phyloP scores from a whole-genome alignment of 2,797 vertebrate genomes.

The Harpagifer antarcticus region DNA sequence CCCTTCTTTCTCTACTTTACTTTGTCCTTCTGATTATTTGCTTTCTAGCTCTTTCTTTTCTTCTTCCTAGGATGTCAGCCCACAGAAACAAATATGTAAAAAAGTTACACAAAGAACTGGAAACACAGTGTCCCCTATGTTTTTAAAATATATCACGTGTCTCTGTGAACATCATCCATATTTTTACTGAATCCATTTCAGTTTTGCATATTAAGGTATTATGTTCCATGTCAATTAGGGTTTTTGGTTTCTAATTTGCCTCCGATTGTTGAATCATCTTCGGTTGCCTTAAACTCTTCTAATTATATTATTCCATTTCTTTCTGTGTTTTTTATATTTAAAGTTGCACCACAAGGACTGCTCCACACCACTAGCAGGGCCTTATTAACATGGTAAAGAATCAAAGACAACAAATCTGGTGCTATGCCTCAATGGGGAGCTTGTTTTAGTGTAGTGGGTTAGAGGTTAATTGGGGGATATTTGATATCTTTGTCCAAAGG shows the following conservation, averaged over 20 bases:
- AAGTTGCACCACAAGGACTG: background rate
- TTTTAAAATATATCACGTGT: constrained; percentile 29
- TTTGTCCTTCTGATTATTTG: constrained; percentile 10
- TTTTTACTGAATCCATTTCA: constrained; percentile 20
- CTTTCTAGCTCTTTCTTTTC: background rate
- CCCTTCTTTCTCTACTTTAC: constrained; percentile 38
- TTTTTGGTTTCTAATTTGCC: constrained; percentile 37
- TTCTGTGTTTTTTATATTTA: background rate
- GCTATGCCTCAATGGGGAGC: background rate
- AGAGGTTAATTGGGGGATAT: background rate
- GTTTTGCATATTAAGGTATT: constrained; percentile 19
- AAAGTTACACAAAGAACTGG: background rate
- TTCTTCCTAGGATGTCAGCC: constrained; percentile 9
- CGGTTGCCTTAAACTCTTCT: background rate
- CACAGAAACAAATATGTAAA: constrained; percentile 17
- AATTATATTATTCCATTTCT: constrained; percentile 32
- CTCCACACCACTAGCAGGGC: background rate
- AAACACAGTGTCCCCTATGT: constrained; percentile 15
- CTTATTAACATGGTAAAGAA: background rate
- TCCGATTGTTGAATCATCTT: constrained; percentile 31
- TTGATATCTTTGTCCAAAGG: constrained; percentile 3
- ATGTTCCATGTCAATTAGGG: constrained; percentile 24
- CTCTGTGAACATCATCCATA: constrained; percentile 28
- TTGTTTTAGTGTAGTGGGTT: background rate
- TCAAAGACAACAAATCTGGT: background rate